Conservation (phyloP, 2,113 vertebrate genomes). For the Clarias macrocephalus region DNA sequence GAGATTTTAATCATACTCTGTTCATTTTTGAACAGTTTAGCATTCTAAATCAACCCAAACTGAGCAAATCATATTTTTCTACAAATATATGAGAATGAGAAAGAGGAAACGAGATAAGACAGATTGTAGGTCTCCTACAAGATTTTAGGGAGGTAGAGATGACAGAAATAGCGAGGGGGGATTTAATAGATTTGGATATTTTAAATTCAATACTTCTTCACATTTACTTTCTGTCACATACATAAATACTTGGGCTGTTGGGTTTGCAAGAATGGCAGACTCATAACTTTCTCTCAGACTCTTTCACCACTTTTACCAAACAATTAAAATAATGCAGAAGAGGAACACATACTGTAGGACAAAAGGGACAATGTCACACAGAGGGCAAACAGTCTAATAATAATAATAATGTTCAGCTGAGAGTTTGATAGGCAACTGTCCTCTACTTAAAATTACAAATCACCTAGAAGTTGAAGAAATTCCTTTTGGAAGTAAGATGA, state of each 20-base stretch:
- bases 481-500: slow-evolving; percentile 48
- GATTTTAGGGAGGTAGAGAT: slow-evolving; percentile 25
- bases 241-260: neutral
- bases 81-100: neutral
- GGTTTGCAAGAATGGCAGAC: neutral
- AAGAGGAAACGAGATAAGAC: neutral
- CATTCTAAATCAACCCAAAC: neutral
- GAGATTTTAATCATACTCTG: slow-evolving; percentile 10
- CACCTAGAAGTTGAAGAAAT: neutral
- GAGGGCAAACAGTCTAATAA: slow-evolving; percentile 6
- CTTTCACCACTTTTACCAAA: neutral
- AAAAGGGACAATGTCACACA: slow-evolving; percentile 5
- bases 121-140: neutral
- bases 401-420: slow-evolving; percentile 2
- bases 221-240: neutral
- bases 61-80: slow-evolving; percentile 16
- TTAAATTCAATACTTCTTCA: neutral
- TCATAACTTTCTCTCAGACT: neutral
- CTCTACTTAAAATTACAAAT: slow-evolving; percentile 46
- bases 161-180: slow-evolving; percentile 16
- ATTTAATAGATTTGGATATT: slow-evolving; percentile 37
- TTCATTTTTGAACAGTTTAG: neutral
- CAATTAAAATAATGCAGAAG: neutral
- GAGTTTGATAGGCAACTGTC: slow-evolving; percentile 39
- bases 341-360: slow-evolving; percentile 2